phyloP scores from a whole-genome alignment of 2,797 vertebrate species.

The Gymnothorax reevesii region DNA sequence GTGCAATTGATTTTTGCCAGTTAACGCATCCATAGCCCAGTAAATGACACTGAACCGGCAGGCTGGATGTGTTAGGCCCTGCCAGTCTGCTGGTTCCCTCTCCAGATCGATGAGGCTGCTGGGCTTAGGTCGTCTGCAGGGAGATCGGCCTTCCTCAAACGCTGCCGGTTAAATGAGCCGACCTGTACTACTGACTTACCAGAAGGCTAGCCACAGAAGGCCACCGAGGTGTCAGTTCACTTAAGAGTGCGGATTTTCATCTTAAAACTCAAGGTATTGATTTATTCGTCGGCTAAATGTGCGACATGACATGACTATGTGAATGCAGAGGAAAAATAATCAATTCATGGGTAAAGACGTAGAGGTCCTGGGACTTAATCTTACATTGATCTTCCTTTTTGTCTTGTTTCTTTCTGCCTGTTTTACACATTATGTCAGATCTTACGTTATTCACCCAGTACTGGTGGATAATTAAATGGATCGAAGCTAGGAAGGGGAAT shows the following conservation, averaged over 20 bases:
- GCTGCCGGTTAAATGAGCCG: background rate
- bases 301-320: constrained; percentile 19
- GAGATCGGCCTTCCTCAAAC: background rate
- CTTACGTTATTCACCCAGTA: constrained; percentile 7
- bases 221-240: background rate
- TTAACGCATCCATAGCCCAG: constrained; percentile 19
- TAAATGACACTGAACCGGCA: background rate
- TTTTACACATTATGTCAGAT: background rate
- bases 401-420: background rate
- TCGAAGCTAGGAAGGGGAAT: background rate
- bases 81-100: background rate
- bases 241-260: constrained; percentile 29
- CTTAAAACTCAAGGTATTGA: constrained; percentile 37
- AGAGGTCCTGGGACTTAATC: constrained; percentile 8
- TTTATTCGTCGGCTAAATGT: constrained; percentile 37
- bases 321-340: constrained; percentile 19
- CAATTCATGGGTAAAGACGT: background rate
- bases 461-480: constrained; percentile 2
- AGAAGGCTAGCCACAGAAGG: background rate
- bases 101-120: background rate
- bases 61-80: background rate
- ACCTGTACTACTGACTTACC: constrained; percentile 11
- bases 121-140: background rate
- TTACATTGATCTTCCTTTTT: constrained; percentile 12
- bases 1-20: constrained; percentile 23